Conservation (phyloP, 2,797 vertebrate species). For the Taeniopygia guttata region DNA sequence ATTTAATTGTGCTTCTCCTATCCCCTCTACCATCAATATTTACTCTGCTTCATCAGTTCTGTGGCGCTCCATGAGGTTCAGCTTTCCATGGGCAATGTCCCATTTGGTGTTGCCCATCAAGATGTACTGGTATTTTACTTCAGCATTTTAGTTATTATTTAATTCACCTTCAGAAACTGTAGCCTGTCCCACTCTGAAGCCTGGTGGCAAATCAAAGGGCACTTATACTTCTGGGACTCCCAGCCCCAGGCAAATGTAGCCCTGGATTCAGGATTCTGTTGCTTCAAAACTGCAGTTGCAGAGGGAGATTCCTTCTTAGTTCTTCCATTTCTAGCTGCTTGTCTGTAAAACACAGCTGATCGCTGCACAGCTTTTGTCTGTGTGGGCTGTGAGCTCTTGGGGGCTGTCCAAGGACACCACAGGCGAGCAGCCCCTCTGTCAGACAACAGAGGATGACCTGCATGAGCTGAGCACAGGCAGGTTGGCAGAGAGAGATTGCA, state of each 20-base stretch:
- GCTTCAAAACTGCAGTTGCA: background rate
- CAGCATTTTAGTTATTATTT: background rate
- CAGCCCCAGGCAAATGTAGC: background rate
- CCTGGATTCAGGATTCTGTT: background rate
- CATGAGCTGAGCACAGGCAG: background rate
- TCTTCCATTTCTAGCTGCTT: background rate
- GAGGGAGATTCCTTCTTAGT: background rate
- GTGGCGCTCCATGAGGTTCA: background rate
- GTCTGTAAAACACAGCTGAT: background rate
- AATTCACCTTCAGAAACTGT: background rate
- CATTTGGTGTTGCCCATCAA: background rate
- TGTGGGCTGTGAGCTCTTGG: background rate
- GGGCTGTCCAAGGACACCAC: background rate
- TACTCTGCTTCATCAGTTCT: background rate
- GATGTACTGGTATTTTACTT: background rate
- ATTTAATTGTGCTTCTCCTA: background rate
- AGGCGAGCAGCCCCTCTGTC: background rate
- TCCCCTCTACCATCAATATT: background rate
- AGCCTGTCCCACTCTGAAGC: background rate
- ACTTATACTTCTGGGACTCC: background rate
- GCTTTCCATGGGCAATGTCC: background rate
- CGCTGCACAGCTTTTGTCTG: background rate
- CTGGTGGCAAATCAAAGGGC: background rate
- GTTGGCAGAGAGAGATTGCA: background rate
- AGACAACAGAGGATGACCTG: background rate